These are phyloP conservation scores for Lasioglossum villosulum DNA, from an alignment of 2,888 invertebrate genomes.

Conservation along the genomic window DNA sequence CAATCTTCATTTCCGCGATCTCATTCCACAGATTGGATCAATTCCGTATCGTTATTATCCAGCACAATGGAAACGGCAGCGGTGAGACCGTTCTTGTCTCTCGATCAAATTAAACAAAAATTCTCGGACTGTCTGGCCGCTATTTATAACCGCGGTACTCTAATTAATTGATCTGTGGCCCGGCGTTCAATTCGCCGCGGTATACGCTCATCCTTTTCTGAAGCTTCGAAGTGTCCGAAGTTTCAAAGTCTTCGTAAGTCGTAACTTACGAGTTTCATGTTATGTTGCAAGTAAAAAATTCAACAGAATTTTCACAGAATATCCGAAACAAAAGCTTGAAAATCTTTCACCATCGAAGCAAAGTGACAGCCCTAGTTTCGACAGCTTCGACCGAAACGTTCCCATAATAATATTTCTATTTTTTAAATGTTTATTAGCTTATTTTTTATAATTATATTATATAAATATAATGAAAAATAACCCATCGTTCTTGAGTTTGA, in stretches of 20 bases:
- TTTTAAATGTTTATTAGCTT: too few relatives aligned
- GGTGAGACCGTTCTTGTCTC: not conserved
- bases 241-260: too few relatives aligned
- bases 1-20: not conserved
- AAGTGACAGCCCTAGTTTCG: not conserved
- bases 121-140: not conserved
- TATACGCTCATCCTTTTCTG: not conserved
- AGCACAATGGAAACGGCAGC: not conserved
- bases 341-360: too few relatives aligned
- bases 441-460: too few relatives aligned
- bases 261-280: too few relatives aligned
- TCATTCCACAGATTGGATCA: not conserved
- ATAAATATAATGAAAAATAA: too few relatives aligned
- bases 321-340: too few relatives aligned
- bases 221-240: too few relatives aligned
- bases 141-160: not conserved
- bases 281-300: too few relatives aligned
- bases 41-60: not conserved
- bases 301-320: too few relatives aligned
- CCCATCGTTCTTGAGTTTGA: too few relatives aligned
- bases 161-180: constrained; percentile 8
- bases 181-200: not conserved
- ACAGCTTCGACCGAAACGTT: not conserved
- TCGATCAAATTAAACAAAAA: constrained; percentile 3
- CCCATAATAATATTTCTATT: too few relatives aligned